A percentile compares a stretch with the other conserved stretches of the same genome.
These are phyloP conservation scores for Aphis craccivora DNA, from an alignment of 1,140 invertebrate species.

Conservation along the genomic window DNA sequence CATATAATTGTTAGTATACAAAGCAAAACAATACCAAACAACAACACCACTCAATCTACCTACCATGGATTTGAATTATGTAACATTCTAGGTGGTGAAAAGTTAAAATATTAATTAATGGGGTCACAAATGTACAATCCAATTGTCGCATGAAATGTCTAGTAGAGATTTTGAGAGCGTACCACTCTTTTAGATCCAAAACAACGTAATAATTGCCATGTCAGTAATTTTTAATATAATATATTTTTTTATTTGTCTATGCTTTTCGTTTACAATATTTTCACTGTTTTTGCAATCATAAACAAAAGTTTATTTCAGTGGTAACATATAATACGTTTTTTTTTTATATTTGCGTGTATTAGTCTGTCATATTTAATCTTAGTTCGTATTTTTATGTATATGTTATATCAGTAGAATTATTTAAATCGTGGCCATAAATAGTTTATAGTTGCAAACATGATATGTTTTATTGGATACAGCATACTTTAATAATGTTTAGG, in stretches of 20 bases:
- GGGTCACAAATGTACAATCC: too few relatives aligned
- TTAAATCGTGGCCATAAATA: background rate
- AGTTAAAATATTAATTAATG: background rate
- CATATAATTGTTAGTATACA: background rate
- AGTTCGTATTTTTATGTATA: background rate
- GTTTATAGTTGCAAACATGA: conserved; percentile 28
- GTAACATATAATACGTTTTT: background rate
- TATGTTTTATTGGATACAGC: background rate
- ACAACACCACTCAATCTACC: background rate
- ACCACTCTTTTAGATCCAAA: background rate
- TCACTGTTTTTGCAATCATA: background rate
- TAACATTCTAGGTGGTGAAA: background rate
- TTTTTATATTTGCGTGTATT: background rate
- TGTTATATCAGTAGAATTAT: background rate
- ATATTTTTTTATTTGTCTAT: background rate
- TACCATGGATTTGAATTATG: background rate
- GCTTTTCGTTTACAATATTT: background rate
- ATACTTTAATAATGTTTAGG: background rate
- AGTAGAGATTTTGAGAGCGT: background rate
- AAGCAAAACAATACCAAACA: background rate
- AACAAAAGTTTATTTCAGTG: background rate
- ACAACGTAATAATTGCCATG: background rate
- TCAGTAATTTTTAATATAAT: background rate
- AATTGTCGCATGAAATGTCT: too few relatives aligned
- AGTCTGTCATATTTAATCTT: background rate